Percentiles rank a stretch among this genome's conserved stretches.
These are phyloP conservation scores for Pristionchus fissidentatus DNA, from an alignment of 2,888 invertebrate species.

Conservation along the genomic window DNA sequence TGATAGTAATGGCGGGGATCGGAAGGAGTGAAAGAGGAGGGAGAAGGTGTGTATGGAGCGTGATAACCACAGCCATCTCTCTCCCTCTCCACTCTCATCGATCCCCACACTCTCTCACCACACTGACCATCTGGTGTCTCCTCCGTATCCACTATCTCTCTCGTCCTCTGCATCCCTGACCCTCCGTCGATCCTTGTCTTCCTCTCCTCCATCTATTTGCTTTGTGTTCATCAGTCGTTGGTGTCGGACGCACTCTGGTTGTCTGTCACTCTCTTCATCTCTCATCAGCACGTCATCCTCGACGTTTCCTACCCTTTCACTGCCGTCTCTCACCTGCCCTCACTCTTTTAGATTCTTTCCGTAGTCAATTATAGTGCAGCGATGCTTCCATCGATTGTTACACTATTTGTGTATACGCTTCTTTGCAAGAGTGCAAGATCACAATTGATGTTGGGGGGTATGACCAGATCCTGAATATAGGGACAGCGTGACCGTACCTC, in stretches of 20 bases:
- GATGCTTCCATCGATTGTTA: too few relatives aligned
- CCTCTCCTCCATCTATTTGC: background rate
- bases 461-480: too few relatives aligned
- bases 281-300: conserved; percentile 15
- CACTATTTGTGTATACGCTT: too few relatives aligned
- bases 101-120: background rate
- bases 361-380: too few relatives aligned
- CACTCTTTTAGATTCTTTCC: too few relatives aligned
- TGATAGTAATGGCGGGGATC: conserved; percentile 25
- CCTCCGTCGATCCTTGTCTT: background rate
- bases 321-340: too few relatives aligned
- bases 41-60: conserved; percentile 40
- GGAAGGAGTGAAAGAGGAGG: conserved; percentile 37
- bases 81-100: conserved; percentile 1
- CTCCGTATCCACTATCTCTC: background rate
- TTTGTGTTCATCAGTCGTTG: background rate
- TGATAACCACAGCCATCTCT: conserved; percentile 24
- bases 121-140: background rate
- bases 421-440: too few relatives aligned
- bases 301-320: conserved; percentile 33
- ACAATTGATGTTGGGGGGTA: too few relatives aligned
- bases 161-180: conserved; percentile 34
- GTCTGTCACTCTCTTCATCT: conserved; percentile 15
- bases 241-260: background rate
- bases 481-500: too few relatives aligned